Evolutionary conservation across 2,797 vertebrate species (phyloP), one percentile per base, ranked within the genome.

Genomic region (Hephaestus fuliginosus): DNA sequence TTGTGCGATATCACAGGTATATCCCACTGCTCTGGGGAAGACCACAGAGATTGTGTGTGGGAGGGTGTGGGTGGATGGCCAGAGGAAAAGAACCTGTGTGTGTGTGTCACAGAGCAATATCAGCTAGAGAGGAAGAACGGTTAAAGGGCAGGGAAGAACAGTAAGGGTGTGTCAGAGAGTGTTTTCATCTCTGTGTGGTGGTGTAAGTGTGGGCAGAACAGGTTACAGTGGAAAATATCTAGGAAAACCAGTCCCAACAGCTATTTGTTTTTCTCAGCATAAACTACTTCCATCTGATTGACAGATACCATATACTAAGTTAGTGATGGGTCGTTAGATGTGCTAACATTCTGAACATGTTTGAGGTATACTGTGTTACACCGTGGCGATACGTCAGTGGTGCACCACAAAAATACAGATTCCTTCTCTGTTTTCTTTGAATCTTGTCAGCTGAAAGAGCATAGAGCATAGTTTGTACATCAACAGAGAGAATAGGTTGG

Each of bases 91-190:
- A 46, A 25, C 12, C 3, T 53, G 2, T n/a, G 17, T 15, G 14
- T 67, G 8, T 51, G 61, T 51, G 20, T 36, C 18, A 2, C 0
- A 12, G 18, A 28, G 28, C 14, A 30, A 39, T 22, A n/a, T 48
- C 15, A 67, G 28, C 2, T 22, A 15, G 52, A 74, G 80, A 30
- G 78, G 76, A 83, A 72, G 74, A 62, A 36, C 20, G n/a, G 44
- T 5, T 39, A 83, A 79, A 83, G 76, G 76, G 46, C 70, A 82
- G 67, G 74, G 36, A 73, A 81, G 30, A 83, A 82, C 85, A 73
- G 36, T 20, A 7, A 6, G 17, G 44, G 11, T 67, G 74, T 64
- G 49, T 64, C 30, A 33, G 36, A 39, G 15, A 14, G 22, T 41
- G 43, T 46, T 55, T 70, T 56, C 3, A 8, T 63, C 1, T 52